Percentiles rank a stretch among this genome's conserved stretches.
phyloP scores from a whole-genome alignment of 2,797 vertebrate species.

The Ataeniobius toweri region DNA sequence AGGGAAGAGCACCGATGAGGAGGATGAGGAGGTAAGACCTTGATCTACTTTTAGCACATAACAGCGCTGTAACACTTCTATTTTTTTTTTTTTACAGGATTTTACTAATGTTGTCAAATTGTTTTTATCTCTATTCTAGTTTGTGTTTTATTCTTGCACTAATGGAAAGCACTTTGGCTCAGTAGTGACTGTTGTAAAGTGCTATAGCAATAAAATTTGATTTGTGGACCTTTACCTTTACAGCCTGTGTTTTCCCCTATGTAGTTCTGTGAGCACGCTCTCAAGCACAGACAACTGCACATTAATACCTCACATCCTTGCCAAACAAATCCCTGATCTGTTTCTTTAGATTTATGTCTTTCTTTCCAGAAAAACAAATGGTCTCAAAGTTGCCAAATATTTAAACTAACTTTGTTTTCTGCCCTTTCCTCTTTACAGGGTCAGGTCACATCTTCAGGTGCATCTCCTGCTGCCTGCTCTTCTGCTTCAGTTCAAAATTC shows the following conservation, averaged over 20 bases:
- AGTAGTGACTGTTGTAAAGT: too few relatives aligned
- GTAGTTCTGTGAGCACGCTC: background rate
- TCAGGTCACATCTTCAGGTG: slow-evolving; percentile 84
- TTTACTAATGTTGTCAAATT: too few relatives aligned
- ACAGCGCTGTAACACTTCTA: too few relatives aligned
- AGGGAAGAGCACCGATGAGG: slow-evolving; percentile 96
- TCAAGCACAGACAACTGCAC: background rate
- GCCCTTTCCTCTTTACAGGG: slow-evolving; percentile 61
- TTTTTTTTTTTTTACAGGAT: too few relatives aligned
- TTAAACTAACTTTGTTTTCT: slow-evolving; percentile 6
- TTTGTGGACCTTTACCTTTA: too few relatives aligned
- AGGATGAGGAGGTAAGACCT: slow-evolving; percentile 86
- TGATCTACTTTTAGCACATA: background rate
- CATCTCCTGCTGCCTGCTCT: slow-evolving; percentile 84
- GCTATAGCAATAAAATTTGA: too few relatives aligned
- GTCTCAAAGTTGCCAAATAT: background rate
- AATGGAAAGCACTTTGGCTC: too few relatives aligned
- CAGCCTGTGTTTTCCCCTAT: background rate
- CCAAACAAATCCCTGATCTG: background rate
- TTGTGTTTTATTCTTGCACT: too few relatives aligned
- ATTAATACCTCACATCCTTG: background rate
- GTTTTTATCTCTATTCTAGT: too few relatives aligned
- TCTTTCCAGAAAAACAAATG: background rate
- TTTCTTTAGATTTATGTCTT: background rate
- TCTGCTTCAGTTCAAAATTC: slow-evolving; percentile 78